Evolutionary conservation across 2,113 vertebrate genomes (phyloP), one percentile per base, ranked within the genome.

Genomic region (Ellobius talpinus): DNA sequence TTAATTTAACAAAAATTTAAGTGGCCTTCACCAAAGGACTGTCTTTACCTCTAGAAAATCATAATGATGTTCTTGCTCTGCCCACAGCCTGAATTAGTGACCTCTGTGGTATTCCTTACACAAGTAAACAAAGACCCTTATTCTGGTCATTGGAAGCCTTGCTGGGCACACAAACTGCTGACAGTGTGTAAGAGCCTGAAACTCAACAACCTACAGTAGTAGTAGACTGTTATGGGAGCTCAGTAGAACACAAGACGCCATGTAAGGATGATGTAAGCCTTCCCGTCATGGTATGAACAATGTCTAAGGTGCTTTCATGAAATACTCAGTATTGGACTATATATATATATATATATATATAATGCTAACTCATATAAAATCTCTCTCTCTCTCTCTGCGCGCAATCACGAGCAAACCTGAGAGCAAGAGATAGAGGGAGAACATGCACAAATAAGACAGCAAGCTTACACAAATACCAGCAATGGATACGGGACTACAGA

Each of bases 331-430:
- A 61, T 86, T 36, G 89, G 47, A 79, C 42, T 42, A 58, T 17
- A 29, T 24, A 39, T 76, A 93, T 24, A 39, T 76, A 93, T 42
- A 58, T 17, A 29, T 42, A 58, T 17, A 29, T 24, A 39, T 76
- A 93, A 92, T 29, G 70, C 50, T 82, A 85, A 52, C 55, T 93
- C 52, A 36, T 58, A 7, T 90, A 84, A 90, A 96, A 58, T 58
- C 11, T 13, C 1, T 52, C 11, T 52, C 11, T 52, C 11, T 52
- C 50, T 52, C 50, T 52, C 50, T 50, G 50, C 1, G 5, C 45
- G 14, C 52, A 55, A 55, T 66, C 31, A 52, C 0, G 3, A 42
- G 26, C 29, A 74, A 33, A 63, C n/a, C 33, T 91, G 36, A 33
- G 5, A 70, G 36, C 42, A 50, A 65, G 36, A 36, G 6, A 85